Evolutionary conservation across 2,797 vertebrate genomes (phyloP), one percentile per base, ranked within the genome.

Genomic region (Cyclura pinguis): DNA sequence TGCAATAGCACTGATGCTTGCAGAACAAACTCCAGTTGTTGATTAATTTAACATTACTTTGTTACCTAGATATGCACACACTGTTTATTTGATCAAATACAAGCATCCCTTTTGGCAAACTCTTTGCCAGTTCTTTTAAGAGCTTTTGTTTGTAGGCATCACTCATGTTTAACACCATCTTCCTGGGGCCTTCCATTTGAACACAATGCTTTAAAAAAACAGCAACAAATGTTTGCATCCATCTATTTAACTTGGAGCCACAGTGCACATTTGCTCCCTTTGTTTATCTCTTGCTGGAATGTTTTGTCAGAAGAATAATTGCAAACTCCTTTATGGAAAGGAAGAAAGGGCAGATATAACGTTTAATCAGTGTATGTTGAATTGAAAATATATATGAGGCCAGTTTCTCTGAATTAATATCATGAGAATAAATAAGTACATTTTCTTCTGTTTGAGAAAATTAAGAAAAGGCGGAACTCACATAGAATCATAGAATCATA

Each of bases 81-180:
- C 6, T 87, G 47, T 86, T 93, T 90, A 92, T 92, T 95, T 95
- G 87, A 93, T 93, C 73, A 93, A 93, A 85, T 84, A 62, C 24
- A 38, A 80, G 77, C 64, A 93, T 85, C 91, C 74, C 92, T 95
- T 93, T 88, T 90, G 86, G 86, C 89, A 92, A 80, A 91, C 32
- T 47, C 59, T 89, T 78, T 85, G 16, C 52, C 62, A 57, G 55
- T 92, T 88, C 32, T 89, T 94, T 92, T 89, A 94, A 92, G 74
- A 91, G 57, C 42, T 90, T 94, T 55, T 94, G 35, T 88, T 93
- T 92, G 81, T 85, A 86, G 80, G 78, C 80, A 93, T 92, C 6
- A 84, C 8, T 88, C 85, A 78, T 85, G 81, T 81, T 64, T 93
- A 86, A 29, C n/a, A 64, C 32, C 50, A 14, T 57, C 84, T 91